Evolutionary conservation across 2,113 vertebrate genomes (phyloP).

Genomic region (Monarcha castaneiventris): DNA sequence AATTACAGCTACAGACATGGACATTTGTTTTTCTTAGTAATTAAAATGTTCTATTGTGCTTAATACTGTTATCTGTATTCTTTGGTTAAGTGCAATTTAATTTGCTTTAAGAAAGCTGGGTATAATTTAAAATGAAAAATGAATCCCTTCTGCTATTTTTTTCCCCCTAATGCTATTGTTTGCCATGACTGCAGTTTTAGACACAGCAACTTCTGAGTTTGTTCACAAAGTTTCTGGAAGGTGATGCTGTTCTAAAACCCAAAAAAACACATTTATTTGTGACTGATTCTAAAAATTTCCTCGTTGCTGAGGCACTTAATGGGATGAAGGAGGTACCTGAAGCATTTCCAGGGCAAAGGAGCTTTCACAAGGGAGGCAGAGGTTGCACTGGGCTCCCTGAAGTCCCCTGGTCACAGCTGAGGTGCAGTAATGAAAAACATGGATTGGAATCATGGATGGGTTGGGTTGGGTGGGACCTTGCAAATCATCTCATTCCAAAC

Average conservation of each 20-base stretch:
- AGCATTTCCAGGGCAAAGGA: background rate
- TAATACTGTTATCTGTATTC: conserved; percentile 60
- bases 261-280: background rate
- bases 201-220: background rate
- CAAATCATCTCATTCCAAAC: background rate
- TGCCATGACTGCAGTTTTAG: background rate
- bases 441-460: background rate
- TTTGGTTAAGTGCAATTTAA: conserved; percentile 57
- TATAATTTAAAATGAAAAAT: conserved; percentile 39
- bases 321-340: background rate
- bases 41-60: conserved; percentile 57
- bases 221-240: background rate
- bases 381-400: background rate
- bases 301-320: background rate
- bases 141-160: background rate
- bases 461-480: background rate
- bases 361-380: background rate
- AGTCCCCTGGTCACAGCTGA: background rate
- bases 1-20: conserved; percentile 44
- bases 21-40: conserved; percentile 61
- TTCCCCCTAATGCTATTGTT: background rate
- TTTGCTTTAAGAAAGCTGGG: conserved; percentile 46
- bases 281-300: background rate
- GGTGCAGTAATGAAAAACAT: background rate
- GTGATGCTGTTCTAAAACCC: background rate